Evolutionary conservation across 1,140 invertebrate species (phyloP), one percentile per base, ranked within the genome.

Genomic region (Saccostrea cuccullata): DNA sequence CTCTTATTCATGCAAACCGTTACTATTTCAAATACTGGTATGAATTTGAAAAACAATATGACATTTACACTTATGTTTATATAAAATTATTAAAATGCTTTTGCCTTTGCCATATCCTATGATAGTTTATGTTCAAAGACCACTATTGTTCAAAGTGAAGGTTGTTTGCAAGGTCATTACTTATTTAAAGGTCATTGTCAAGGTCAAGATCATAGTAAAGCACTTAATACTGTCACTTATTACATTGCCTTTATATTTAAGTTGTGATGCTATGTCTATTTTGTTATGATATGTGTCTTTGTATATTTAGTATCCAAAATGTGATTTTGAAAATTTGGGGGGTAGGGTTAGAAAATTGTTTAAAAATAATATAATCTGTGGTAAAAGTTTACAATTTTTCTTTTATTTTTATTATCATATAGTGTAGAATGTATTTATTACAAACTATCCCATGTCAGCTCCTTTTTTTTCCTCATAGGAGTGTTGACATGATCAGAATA

Each of bases 261-360:
- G 11, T 83, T 83, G 17, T 83, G 40, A 83, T 47, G 36, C 2
- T 83, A 11, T 83, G 4, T 82, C 5, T 47, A 6, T 47, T 47
- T 47, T 47, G 47, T 47, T 47, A 47, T 47, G 47, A 47, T 47
- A 47, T 47, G 9, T 9, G 47, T 47, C 6, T 47, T 47, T 47
- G 47, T 77, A 26, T 40, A 55, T 83, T 83, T 47, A 6, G 0
- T 83, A 47, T 20, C 36, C 17, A 83, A 26, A 56, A 55, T 47
- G 82, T 83, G 40, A 47, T 83, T 55, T 47, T 83, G 17, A 56
- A 56, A 83, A 55, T 12, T 82, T 23, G 3, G 15, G 15, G 9
- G 40, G 36, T 83, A 47, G 82, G 82, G 82, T 83, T 83, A 55
- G 40, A 23, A 83, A 83, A 47, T n/a, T 56, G 40, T 83, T 11